These are phyloP conservation scores for Cossypha niveicapilla DNA, from an alignment of 2,797 vertebrate genomes.

Conservation along the genomic window DNA sequence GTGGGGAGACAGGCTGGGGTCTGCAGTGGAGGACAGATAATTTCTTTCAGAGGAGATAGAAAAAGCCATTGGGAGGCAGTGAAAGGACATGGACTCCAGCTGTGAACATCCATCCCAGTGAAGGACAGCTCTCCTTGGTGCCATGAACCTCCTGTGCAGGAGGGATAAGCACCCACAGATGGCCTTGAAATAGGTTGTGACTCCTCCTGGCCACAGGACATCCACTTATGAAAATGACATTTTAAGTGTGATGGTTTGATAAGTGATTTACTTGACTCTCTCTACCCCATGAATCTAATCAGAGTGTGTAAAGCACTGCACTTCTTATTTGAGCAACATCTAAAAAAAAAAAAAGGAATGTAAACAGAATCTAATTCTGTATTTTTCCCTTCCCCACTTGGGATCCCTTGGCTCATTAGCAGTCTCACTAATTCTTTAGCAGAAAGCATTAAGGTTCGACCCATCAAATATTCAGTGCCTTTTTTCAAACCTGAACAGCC, in stretches of 20 bases:
- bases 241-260: not conserved
- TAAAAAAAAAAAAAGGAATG: not conserved
- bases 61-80: not conserved
- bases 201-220: not conserved
- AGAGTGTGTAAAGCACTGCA: not conserved
- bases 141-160: not conserved
- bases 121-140: not conserved
- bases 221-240: not conserved
- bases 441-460: conserved; percentile 36
- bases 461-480: conserved; percentile 39
- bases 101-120: not conserved
- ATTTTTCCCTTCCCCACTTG: not conserved
- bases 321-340: not conserved
- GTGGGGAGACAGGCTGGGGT: not conserved
- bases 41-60: not conserved
- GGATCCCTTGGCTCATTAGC: conserved; percentile 48
- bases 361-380: conserved; percentile 1
- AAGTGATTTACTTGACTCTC: not conserved
- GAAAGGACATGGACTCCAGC: not conserved
- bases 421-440: conserved; percentile 37
- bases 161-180: not conserved
- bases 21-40: not conserved
- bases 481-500: conserved; percentile 38
- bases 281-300: not conserved
- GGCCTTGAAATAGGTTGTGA: not conserved